Evolutionary conservation across 2,113 vertebrate species (phyloP).

Genomic region (Ahaetulla prasina): DNA sequence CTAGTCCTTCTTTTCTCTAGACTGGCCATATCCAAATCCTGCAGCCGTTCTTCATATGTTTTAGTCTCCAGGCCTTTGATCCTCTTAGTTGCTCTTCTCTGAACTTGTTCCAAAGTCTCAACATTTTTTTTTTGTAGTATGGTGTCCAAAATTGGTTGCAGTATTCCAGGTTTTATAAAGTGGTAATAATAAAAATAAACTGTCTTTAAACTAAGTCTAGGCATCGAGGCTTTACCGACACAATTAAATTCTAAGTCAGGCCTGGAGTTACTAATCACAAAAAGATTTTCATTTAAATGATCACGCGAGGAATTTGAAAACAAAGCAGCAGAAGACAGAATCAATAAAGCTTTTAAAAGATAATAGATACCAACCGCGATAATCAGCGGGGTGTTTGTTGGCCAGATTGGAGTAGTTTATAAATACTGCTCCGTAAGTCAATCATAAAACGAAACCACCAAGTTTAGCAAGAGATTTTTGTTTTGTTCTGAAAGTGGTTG

Average conservation of each 20-base stretch:
- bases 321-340: neutral
- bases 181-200: neutral
- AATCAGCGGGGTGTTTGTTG: neutral
- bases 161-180: neutral
- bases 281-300: neutral
- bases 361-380: neutral
- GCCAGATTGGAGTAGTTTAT: neutral
- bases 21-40: neutral
- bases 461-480: neutral
- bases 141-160: neutral
- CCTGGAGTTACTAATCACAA: neutral
- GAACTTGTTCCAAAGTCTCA: neutral
- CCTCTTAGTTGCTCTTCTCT: neutral
- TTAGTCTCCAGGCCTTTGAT: neutral
- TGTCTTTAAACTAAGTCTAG: neutral
- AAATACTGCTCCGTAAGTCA: neutral
- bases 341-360: neutral
- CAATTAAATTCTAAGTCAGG: neutral
- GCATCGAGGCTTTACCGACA: neutral
- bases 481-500: neutral
- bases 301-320: neutral
- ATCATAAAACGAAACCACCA: neutral
- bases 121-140: neutral
- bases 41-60: neutral
- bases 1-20: neutral